Conservation (phyloP, 1,140 invertebrate genomes). For the Pseudomyrmex dendroicus region DNA sequence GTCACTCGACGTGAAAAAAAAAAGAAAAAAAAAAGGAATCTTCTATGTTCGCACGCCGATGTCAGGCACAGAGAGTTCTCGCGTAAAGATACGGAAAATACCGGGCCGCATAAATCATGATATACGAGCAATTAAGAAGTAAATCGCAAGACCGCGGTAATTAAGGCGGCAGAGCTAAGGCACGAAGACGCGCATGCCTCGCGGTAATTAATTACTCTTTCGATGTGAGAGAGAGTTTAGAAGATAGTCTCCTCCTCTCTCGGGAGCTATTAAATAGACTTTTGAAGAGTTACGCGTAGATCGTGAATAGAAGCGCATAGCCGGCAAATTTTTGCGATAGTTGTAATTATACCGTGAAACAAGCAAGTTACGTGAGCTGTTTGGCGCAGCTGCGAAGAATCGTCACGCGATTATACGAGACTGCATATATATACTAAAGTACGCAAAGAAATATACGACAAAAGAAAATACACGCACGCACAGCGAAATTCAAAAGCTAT, state of each 20-base stretch:
- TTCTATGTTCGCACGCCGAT: conserved; percentile 36
- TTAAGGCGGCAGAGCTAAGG: conserved; percentile 23
- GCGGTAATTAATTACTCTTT: conserved; percentile 49
- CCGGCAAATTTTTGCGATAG: conserved; percentile 20
- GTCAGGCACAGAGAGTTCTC: conserved; percentile 6
- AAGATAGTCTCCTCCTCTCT: conserved; percentile 4
- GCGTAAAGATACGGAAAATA: neutral
- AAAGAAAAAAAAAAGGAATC: conserved; percentile 23
- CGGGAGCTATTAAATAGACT: conserved; percentile 8
- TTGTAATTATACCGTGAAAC: conserved; percentile 1
- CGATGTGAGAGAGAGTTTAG: conserved; percentile 39
- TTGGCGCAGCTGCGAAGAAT: conserved; percentile 8
- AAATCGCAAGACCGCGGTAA: conserved; percentile 32
- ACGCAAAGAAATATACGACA: neutral
- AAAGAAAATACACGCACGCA: neutral
- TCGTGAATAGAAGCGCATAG: conserved; percentile 25
- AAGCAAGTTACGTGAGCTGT: conserved; percentile 2
- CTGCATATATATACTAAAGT: neutral
- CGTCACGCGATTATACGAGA: neutral
- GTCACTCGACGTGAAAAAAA: neutral
- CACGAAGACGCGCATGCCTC: conserved; percentile 28
- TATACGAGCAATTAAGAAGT: conserved; percentile 41
- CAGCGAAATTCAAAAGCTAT: neutral
- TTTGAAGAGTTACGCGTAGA: conserved; percentile 26
- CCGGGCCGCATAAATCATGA: conserved; percentile 21